A percentile compares a stretch with the other conserved stretches of the same genome.
phyloP scores from a whole-genome alignment of 2,113 vertebrate genomes.

The Colaptes auratus region DNA sequence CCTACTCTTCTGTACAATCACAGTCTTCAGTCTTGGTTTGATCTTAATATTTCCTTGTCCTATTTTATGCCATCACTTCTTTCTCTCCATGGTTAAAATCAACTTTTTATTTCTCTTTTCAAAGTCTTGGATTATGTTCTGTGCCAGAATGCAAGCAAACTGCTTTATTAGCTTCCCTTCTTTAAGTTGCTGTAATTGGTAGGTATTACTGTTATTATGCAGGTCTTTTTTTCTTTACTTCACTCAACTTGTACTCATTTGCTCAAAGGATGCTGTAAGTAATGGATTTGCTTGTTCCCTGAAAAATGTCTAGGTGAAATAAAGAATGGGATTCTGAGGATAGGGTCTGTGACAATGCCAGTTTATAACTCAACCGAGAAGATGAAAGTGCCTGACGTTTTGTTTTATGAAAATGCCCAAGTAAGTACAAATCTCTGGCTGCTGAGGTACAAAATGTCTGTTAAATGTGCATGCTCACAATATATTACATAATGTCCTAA shows the following conservation, averaged over 20 bases:
- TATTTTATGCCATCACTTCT: background rate
- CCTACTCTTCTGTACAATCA: background rate
- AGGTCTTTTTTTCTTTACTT: background rate
- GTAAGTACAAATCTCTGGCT: constrained; percentile 69
- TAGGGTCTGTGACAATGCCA: constrained; percentile 84
- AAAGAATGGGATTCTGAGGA: constrained; percentile 84
- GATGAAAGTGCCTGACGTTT: constrained; percentile 95
- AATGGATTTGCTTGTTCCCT: constrained; percentile 26
- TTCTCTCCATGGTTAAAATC: background rate
- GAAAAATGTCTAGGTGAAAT: constrained; percentile 80
- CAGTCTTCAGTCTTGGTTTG: background rate
- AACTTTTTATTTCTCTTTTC: background rate
- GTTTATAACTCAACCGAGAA: constrained; percentile 84
- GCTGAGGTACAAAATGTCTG: background rate
- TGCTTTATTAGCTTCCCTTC: background rate
- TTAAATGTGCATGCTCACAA: background rate
- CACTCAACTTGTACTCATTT: background rate
- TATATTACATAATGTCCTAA: background rate
- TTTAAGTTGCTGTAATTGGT: background rate
- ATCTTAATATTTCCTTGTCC: background rate
- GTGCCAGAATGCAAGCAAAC: too few species aligned
- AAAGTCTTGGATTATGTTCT: background rate
- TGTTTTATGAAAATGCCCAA: constrained; percentile 96
- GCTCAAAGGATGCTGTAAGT: background rate
- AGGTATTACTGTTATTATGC: background rate